Percentiles rank a stretch among this genome's conserved stretches.
Conservation (phyloP, 2,888 invertebrate genomes). For the Microctonus aethiopoides region DNA sequence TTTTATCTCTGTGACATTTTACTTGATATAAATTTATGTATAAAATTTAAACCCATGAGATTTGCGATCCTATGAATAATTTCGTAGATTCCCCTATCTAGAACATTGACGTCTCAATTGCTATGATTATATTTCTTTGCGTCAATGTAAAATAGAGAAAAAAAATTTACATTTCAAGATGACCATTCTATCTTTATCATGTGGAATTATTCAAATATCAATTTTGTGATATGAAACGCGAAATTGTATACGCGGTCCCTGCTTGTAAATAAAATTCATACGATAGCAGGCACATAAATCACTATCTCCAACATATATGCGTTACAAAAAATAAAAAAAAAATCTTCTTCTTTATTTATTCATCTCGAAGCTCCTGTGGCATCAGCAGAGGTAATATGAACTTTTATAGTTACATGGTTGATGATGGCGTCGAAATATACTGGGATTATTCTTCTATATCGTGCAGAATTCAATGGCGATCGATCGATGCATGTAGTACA, state of each 20-base stretch:
- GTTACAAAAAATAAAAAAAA: too few relatives aligned
- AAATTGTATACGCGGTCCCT: not conserved
- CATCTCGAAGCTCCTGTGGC: conserved; percentile 7
- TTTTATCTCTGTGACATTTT: not conserved
- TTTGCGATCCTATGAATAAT: conserved; percentile 19
- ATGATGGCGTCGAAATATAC: not conserved
- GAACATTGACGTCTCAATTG: not conserved
- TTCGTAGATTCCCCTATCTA: not conserved
- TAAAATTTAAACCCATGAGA: conserved; percentile 15
- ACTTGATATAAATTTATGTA: conserved; percentile 7
- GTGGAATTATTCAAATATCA: not conserved
- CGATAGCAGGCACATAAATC: conserved; percentile 6
- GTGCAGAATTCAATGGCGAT: conserved; percentile 8
- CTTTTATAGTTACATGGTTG: not conserved
- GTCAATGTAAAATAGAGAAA: not conserved
- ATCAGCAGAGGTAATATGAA: conserved; percentile 8
- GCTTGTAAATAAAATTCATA: conserved; percentile 18
- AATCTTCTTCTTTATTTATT: too few relatives aligned
- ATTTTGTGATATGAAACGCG: not conserved
- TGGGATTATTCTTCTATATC: conserved; percentile 2
- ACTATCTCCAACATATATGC: not conserved
- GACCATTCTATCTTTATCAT: not conserved
- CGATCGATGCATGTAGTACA: not conserved
- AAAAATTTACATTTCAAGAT: conserved; percentile 9
- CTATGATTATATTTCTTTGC: not conserved